Base-by-base conservation (phyloP, 1,140 invertebrate genomes). In the Nixonia krombeini region DNA sequence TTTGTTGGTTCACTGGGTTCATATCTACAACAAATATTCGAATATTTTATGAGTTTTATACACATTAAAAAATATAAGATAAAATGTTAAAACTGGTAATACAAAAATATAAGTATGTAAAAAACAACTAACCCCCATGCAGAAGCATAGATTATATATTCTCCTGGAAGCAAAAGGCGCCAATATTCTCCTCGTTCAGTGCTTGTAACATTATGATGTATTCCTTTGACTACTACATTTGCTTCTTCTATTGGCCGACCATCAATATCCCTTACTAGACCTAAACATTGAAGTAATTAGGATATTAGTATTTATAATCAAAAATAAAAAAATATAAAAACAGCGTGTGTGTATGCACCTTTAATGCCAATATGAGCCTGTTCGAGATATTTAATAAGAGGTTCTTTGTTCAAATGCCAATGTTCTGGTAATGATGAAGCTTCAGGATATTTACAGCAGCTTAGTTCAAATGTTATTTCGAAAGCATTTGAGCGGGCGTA, bases 381-480 rank as follows among this genome's bases (percentile, higher is more conserved):
- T 76, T 96, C 95, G 41, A 99, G 91, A 75, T 91, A 97, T 4
- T 91, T 88, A 4, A 99, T 75, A 29, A 99, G 76, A 10, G 96
- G 86, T 72, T 95, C 94, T 77, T 93, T 92, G 81, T 99, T 99
- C 35, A 90, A 87, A 6, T 84, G 70, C 98, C 98, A 99, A 85
- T 95, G 93, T 8, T 84, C 75, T 0, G 90, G 87, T 66, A 99
- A 79, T 2, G 88, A 81, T 1, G 83, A 85, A 0, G 91, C 90
- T 2, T 65, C 52, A 0, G 97, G 97, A 85, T 92, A 98, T 86
- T 99, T 99, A 83, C 95, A 96, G 86, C 98, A 99, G 37, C 93
- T 94, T 44, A 99, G 81, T 81, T 99, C 97, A 66, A 99, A 91
- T 4, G 97, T 99, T 42, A 99, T 90, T 82, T 99, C 98, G 80